A percentile compares a stretch with the other conserved stretches of the same genome.
Evolutionary conservation across 2,113 vertebrate genomes (phyloP).

Genomic region (Cynocephalus volans): DNA sequence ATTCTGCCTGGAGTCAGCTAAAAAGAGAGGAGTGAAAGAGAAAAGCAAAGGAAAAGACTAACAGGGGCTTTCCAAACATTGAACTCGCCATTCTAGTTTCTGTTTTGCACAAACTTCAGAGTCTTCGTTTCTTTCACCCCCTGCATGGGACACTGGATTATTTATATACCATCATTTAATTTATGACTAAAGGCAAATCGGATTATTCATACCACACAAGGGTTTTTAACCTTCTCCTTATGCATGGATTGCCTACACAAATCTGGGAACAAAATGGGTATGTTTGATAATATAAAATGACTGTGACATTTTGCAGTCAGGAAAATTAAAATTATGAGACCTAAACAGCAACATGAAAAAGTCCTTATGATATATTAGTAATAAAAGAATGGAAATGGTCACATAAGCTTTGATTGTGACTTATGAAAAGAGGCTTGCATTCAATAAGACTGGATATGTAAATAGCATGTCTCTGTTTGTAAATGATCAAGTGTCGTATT

Average conservation of each 20-base stretch:
- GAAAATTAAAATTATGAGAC: slow-evolving; percentile 52
- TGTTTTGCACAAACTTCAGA: background rate
- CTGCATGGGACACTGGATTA: background rate
- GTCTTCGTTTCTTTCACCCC: background rate
- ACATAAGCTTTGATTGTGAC: background rate
- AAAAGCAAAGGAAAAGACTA: slow-evolving; percentile 72
- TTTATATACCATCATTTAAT: background rate
- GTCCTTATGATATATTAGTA: background rate
- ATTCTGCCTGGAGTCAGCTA: slow-evolving; percentile 52
- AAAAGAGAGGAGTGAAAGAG: slow-evolving; percentile 52
- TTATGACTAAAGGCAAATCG: background rate
- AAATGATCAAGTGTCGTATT: background rate
- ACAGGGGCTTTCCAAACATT: slow-evolving; percentile 55
- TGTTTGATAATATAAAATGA: slow-evolving; percentile 17
- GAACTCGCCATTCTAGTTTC: background rate
- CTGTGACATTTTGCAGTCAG: background rate
- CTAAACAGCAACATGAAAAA: background rate
- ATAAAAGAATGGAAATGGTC: background rate
- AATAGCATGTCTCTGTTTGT: background rate
- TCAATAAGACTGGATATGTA: background rate
- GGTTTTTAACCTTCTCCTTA: background rate
- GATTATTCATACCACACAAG: too few relatives aligned
- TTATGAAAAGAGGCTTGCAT: background rate
- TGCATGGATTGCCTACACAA: background rate
- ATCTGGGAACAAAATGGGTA: background rate